Evolutionary conservation across 2,888 invertebrate genomes (phyloP).

Genomic region (Ceraclea dissimilis): DNA sequence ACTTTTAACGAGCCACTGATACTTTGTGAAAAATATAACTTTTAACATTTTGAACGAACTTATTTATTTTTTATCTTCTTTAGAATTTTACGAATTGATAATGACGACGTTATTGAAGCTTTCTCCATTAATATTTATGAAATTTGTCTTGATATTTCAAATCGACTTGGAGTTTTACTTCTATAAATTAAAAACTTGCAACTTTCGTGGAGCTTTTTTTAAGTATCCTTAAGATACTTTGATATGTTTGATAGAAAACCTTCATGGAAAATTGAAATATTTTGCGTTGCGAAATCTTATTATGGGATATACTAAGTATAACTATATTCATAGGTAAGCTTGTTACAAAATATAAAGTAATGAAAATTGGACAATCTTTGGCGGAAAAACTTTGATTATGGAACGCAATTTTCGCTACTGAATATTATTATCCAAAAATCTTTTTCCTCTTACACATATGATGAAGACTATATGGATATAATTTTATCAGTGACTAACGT

Average conservation of each 20-base stretch:
- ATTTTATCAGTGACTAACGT: no score
- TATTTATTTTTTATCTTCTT: conserved; percentile 5
- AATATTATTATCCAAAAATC: no score
- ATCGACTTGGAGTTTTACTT: background rate
- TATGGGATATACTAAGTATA: no score
- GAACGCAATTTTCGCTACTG: no score
- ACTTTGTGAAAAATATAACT: conserved; percentile 4
- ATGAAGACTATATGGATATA: no score
- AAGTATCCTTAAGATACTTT: background rate
- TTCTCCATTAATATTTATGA: background rate
- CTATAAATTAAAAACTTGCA: background rate
- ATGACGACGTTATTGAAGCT: background rate
- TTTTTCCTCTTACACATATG: no score
- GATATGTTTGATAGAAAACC: background rate
- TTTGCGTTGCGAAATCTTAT: no score
- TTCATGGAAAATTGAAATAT: no score
- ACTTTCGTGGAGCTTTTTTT: background rate
- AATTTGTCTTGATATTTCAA: background rate
- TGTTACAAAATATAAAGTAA: no score
- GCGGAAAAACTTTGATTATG: no score
- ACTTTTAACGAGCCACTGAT: conserved; percentile 7
- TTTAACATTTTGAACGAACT: conserved; percentile 2
- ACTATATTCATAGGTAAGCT: no score
- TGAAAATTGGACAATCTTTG: no score
- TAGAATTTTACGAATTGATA: conserved; percentile 3